Evolutionary conservation across 2,113 vertebrate species (phyloP), one percentile per base, ranked within the genome.

Genomic region (Pagrus major): DNA sequence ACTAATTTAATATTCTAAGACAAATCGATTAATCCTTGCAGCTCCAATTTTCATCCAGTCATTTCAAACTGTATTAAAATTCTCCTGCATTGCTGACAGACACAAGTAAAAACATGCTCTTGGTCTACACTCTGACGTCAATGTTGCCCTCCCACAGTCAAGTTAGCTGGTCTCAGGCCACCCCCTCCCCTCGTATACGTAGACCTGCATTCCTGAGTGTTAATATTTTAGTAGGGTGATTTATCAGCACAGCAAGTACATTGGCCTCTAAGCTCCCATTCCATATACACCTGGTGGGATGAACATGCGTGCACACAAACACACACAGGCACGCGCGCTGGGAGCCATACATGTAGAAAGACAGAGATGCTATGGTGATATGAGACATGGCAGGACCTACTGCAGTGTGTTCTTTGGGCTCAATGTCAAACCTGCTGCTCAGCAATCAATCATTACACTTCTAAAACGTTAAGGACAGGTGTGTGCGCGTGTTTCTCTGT

Each of bases 351-450:
- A 64, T 83, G 81, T 76, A 59, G 56, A 69, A 60, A 91, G 82
- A 71, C 64, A 83, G 31, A 68, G 80, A 84, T 74, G 51, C 54
- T 76, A 66, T 25, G 55, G 66, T 42, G 66, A 90, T 86, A 83
- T 87, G 78, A 87, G 78, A 80, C 71, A 84, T 76, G 87, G 74
- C 80, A 84, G 81, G 92, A 89, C 84, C 89, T 76, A 82, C 90
- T 59, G 69, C 83, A n/a, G 76, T 69, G 90, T 81, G 76, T 86
- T 86, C 90, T 93, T 80, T 72, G 80, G 81, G 87, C 86, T 93
- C 90, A 93, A 92, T 92, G 91, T 93, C 89, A 93, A 90, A 91
- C 86, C 90, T 89, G 86, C 93, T 86, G 89, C 81, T 86, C 78
- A 55, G 86, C 87, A 88, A 92, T 92, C 93, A 91, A 92, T 93